Evolutionary conservation across 2,888 invertebrate species (phyloP).

Genomic region (Rhagium mordax): DNA sequence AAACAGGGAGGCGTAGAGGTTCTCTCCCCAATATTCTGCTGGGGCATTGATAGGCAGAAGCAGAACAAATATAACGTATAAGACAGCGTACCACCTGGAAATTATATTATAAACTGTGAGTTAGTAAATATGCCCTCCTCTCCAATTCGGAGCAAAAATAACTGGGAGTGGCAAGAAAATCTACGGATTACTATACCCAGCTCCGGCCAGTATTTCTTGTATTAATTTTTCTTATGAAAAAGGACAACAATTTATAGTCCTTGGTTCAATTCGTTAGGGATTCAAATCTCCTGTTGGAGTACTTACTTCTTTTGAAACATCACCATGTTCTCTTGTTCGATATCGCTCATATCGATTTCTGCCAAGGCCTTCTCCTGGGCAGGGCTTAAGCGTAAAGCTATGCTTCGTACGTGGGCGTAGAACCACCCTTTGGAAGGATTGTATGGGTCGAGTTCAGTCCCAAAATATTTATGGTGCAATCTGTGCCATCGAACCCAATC

Average conservation of each 20-base stretch:
- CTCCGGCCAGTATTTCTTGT: no score
- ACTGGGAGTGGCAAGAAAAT: no score
- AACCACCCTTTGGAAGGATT: constrained; percentile 86
- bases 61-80: constrained; percentile 78
- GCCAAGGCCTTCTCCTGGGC: constrained; percentile 76
- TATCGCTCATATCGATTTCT: constrained; percentile 84
- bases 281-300: no score
- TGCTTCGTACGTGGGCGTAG: constrained; percentile 84
- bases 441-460: constrained; percentile 86
- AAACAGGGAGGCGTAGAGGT: constrained; percentile 75
- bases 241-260: no score
- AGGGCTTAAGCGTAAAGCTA: constrained; percentile 77
- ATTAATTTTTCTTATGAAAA: no score
- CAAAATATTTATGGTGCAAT: constrained; percentile 85
- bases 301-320: constrained; percentile 86
- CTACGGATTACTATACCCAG: no score
- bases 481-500: constrained; percentile 89
- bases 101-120: no score
- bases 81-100: constrained; percentile 78
- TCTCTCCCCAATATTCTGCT: constrained; percentile 85
- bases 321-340: constrained; percentile 83
- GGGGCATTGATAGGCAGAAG: constrained; percentile 84
- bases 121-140: no score
- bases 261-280: no score
- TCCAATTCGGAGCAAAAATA: no score